Base-by-base conservation (phyloP, 2,113 vertebrate genomes). In the Lota lota region DNA sequence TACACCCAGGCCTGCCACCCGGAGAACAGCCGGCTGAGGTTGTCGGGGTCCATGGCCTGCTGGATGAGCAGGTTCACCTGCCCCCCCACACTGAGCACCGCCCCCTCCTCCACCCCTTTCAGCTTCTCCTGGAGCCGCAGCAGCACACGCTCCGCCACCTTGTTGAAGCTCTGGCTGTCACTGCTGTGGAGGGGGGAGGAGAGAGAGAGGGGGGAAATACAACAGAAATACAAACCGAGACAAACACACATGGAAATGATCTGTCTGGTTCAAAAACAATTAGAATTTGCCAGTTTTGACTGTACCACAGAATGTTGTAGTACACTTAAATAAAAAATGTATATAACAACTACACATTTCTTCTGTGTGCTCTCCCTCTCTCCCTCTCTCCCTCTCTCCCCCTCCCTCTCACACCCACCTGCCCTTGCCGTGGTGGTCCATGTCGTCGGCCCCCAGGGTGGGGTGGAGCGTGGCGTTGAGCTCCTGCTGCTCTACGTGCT, bases 41-140 rank as follows among this genome's bases (percentile, higher is more conserved):
- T 99, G 85, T 96, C 96, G 50, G 94, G 95, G 85, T 99, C 97
- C 94, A 98, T 95, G 80, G 97, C 96, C 80, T 98, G 97, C 63
- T 99, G 97, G 65, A 99, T 98, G 80, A 99, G 96, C 69, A 99
- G 92, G 86, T 99, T 99, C 79, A 99, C 96, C 79, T 99, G 97
- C 4, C 97, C 97, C 0, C 93, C 93, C 19, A 98, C 94, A 1
- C 94, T 98, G 67, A 99, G 95, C 82, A 98, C 95, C 0, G 94
- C 93, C 70, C 97, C 95, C 57, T 95, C 95, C 80, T 99, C 97
- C 72, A 99, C 95, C 11, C 97, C 97, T 79, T 97, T 99, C 79
- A 99, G 93, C 81, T 99, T 99, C 89, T 98, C 96, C 87, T 98
- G 97, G 63, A 99, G 92, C 72, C 97, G 91, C 88, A 99, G 93